Evolutionary conservation across 2,797 vertebrate genomes (phyloP), one percentile per base, ranked within the genome.

Genomic region (Spinibarbus caldwelli): DNA sequence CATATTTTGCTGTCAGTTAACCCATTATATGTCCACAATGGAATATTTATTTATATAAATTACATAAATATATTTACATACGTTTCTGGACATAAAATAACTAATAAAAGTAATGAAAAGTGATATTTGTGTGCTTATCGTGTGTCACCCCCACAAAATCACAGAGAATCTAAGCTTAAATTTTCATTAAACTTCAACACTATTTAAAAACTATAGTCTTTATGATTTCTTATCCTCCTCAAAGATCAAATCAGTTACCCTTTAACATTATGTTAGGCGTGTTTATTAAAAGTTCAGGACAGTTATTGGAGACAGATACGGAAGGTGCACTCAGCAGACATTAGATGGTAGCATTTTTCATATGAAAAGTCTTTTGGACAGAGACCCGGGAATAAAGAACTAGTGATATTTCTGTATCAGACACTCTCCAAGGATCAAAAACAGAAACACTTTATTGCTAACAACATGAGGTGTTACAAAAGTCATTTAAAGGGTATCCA

Each of bases 331-430:
- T 45, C 6, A 26, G 23, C 17, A 8, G 75, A 52, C 88, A 92
- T 21, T 45, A 85, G 89, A 31, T 85, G 79, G 87, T 88, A 90
- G 87, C 83, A 88, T 70, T 90, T 86, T 14, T 52, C 82, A 45
- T n/a, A 36, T 75, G 82, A 7, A 80, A 15, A 89, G 36, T 87
- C 84, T 14, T 67, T 64, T 9, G 79, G 75, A 34, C 86, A 87
- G 2, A 87, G 9, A 36, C 4, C 64, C 5, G 14, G 26, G 12
- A 64, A n/a, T 29, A 70, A 34, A 34, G 66, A 71, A 62, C 84
- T 86, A 23, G 19, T 78, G 1, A 68, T 64, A 57, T 85, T 90
- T n/a, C 21, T 49, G 62, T 78, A 88, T 23, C 75, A 59, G 21
- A 26, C 23, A 67, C 8, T n/a, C 43, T 68, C 70, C 75, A 34